A percentile compares a stretch with the other conserved stretches of the same genome.
phyloP scores from a whole-genome alignment of 2,113 vertebrate species.

The Hydropotes inermis region DNA sequence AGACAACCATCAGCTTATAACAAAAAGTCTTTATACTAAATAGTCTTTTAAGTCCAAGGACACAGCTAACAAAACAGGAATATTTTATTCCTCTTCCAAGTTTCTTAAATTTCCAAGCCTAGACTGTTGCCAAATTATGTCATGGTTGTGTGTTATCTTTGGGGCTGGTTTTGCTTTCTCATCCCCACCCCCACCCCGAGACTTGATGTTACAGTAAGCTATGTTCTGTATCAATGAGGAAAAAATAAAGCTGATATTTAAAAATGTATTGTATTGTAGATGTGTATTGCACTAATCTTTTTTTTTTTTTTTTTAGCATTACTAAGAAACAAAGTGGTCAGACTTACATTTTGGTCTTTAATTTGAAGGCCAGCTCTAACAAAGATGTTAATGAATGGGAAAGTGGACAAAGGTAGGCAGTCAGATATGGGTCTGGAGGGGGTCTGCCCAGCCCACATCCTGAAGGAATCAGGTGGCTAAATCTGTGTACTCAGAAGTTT shows the following conservation, averaged over 20 bases:
- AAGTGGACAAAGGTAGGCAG: not conserved
- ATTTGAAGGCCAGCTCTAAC: not conserved
- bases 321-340: not conserved
- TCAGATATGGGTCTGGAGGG: not conserved
- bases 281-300: not conserved
- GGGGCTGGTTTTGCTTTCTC: slow-evolving; percentile 12
- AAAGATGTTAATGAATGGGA: not conserved
- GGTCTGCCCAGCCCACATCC: not conserved
- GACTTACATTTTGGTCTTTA: not conserved
- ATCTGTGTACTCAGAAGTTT: not conserved
- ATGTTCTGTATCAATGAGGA: not conserved
- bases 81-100: not conserved
- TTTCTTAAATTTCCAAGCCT: not conserved
- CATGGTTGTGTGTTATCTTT: not conserved
- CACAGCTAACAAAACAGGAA: not conserved
- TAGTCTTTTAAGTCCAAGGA: not conserved
- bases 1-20: not conserved
- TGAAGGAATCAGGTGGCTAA: not conserved
- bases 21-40: not conserved
- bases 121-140: not conserved
- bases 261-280: not conserved
- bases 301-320: not conserved
- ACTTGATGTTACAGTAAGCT: slow-evolving; percentile 11
- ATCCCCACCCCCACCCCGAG: not conserved
- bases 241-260: slow-evolving; percentile 51